Conservation (phyloP, 2,888 invertebrate species). For the Sericinus montela region DNA sequence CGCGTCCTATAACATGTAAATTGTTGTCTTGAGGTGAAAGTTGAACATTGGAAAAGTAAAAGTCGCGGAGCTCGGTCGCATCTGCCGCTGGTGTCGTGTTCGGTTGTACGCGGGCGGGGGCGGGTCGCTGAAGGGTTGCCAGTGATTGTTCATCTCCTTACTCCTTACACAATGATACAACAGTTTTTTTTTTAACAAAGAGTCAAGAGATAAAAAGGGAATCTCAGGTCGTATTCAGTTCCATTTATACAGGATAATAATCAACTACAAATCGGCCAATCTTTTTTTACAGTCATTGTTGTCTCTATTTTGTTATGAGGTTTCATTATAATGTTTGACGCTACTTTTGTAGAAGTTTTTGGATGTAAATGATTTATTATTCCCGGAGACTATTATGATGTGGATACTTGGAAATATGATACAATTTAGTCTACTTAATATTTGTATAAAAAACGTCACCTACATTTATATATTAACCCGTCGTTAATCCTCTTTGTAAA, state of each 20-base stretch:
- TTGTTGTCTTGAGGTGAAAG: conserved; percentile 72
- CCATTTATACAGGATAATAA: conserved; percentile 56
- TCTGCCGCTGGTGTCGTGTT: conserved; percentile 56
- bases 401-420: conserved; percentile 3
- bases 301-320: conserved; percentile 37
- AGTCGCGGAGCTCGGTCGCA: conserved; percentile 58
- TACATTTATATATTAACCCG: too few species aligned
- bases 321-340: conserved; percentile 58
- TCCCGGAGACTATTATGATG: conserved; percentile 26
- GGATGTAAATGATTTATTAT: conserved; percentile 59
- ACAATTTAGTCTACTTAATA: conserved; percentile 12
- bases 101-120: conserved; percentile 56
- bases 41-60: conserved; percentile 71
- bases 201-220: conserved; percentile 53
- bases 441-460: background rate
- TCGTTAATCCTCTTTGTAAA: too few species aligned
- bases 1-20: conserved; percentile 56
- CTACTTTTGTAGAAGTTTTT: conserved; percentile 42
- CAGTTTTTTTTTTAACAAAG: conserved; percentile 13
- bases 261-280: conserved; percentile 64
- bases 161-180: conserved; percentile 36
- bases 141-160: conserved; percentile 55
- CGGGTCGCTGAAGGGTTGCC: conserved; percentile 48
- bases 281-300: conserved; percentile 49
- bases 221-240: conserved; percentile 39